Conservation (phyloP, 2,888 invertebrate genomes). For the Carcina quercana region DNA sequence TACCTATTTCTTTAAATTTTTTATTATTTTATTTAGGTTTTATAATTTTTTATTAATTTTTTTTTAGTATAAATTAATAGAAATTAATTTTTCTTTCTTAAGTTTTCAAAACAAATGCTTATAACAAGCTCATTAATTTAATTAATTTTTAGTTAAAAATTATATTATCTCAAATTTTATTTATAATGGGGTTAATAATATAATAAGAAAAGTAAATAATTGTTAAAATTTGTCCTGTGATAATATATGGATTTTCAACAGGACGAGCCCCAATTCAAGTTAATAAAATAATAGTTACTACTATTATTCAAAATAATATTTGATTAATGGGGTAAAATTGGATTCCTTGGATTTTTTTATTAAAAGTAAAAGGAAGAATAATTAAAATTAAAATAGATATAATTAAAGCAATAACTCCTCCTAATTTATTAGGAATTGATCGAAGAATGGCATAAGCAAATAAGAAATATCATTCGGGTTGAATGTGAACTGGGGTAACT, state of each 20-base stretch:
- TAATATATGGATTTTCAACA: conserved; percentile 79
- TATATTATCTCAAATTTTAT: conserved; percentile 71
- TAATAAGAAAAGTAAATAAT: conserved; percentile 74
- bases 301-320: conserved; percentile 75
- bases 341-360: conserved; percentile 73
- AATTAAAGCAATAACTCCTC: too few species aligned
- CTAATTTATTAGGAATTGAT: too few species aligned
- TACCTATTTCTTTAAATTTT: conserved; percentile 77
- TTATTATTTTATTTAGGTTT: conserved; percentile 74
- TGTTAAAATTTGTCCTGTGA: conserved; percentile 76
- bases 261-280: conserved; percentile 83
- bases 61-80: conserved; percentile 74
- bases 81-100: conserved; percentile 75
- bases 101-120: conserved; percentile 83
- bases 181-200: conserved; percentile 65
- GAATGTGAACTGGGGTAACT: too few species aligned
- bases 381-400: too few species aligned
- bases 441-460: too few species aligned
- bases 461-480: too few species aligned
- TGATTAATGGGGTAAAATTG: conserved; percentile 77
- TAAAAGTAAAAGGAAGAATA: too few species aligned
- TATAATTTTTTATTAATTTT: conserved; percentile 62
- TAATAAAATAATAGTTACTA: conserved; percentile 73
- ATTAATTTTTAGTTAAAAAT: conserved; percentile 55
- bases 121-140: conserved; percentile 75